phyloP scores from a whole-genome alignment of 1,140 invertebrate species.

The Caerostris darwini region DNA sequence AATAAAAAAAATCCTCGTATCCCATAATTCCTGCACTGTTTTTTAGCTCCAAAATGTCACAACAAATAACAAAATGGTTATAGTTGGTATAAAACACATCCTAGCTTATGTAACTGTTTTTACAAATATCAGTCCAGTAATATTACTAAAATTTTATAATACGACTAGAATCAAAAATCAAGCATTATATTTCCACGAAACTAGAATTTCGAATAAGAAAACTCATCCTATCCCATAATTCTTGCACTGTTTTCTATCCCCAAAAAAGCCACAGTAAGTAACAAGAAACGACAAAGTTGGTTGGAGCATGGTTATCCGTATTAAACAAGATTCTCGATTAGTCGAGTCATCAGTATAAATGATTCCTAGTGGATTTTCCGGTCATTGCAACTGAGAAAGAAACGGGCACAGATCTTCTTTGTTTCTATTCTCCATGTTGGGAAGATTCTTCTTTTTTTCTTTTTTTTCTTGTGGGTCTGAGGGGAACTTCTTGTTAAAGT shows the following conservation, averaged over 20 bases:
- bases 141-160: too few species aligned
- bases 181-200: too few species aligned
- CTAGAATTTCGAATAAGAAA: too few species aligned
- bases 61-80: too few species aligned
- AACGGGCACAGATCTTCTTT: conserved; percentile 5
- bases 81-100: too few species aligned
- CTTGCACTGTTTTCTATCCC: background rate
- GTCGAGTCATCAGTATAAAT: conserved; percentile 67
- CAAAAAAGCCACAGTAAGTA: background rate
- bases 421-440: background rate
- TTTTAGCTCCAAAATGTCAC: too few species aligned
- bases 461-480: background rate
- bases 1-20: too few species aligned
- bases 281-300: background rate
- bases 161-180: too few species aligned
- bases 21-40: too few species aligned
- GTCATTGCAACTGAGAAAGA: conserved; percentile 12
- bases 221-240: too few species aligned
- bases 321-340: conserved; percentile 66
- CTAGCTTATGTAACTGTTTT: too few species aligned
- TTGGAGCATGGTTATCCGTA: conserved; percentile 7
- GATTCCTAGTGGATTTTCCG: conserved; percentile 48
- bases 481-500: background rate
- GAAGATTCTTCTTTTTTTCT: background rate
- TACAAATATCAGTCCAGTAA: too few species aligned